Evolutionary conservation across 2,113 vertebrate genomes (phyloP).

Genomic region (Cochlearius cochlearius): DNA sequence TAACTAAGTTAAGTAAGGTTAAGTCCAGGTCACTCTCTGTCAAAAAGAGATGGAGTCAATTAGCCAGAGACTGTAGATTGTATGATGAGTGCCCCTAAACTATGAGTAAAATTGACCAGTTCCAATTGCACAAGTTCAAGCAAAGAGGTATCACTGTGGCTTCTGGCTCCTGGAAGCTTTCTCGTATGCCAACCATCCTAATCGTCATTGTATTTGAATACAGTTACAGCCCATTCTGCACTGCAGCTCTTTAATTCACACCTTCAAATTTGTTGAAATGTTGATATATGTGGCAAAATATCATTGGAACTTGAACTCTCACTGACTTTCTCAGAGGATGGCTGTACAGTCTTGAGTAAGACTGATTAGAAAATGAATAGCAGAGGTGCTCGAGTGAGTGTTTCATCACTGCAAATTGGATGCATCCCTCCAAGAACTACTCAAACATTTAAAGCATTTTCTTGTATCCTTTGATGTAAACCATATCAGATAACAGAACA

Average conservation of each 20-base stretch:
- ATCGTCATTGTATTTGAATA: neutral
- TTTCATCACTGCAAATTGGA: neutral
- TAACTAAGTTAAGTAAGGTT: neutral
- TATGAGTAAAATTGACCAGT: neutral
- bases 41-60: neutral
- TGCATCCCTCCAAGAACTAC: neutral
- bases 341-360: neutral
- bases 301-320: neutral
- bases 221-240: neutral
- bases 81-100: neutral
- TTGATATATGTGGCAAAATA: neutral
- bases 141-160: neutral
- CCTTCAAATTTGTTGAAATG: neutral
- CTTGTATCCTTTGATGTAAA: neutral
- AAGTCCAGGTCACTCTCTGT: neutral
- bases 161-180: neutral
- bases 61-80: neutral
- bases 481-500: neutral
- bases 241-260: neutral
- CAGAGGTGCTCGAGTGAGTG: neutral
- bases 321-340: neutral
- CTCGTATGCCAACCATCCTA: neutral
- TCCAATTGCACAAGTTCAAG: neutral
- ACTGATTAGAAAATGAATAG: neutral
- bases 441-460: neutral